phyloP scores from a whole-genome alignment of 2,888 invertebrate species.

The Dasypolia templi region DNA sequence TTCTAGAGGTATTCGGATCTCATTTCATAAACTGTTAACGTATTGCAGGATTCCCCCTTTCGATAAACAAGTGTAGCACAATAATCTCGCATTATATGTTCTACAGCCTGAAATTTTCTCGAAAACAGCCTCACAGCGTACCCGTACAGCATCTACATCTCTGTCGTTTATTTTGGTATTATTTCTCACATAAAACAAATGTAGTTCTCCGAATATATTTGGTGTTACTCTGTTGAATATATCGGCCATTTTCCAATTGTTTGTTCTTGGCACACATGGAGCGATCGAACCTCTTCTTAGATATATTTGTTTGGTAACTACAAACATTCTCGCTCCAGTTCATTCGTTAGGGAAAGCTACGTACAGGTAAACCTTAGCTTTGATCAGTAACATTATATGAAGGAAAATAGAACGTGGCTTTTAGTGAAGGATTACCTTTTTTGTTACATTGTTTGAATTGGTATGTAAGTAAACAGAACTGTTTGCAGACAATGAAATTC shows the following conservation, averaged over 20 bases:
- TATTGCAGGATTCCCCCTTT: constrained; percentile 25
- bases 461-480: constrained; percentile 3
- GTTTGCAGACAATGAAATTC: neutral
- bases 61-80: constrained; percentile 41
- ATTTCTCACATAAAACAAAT: constrained; percentile 36
- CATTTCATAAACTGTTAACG: constrained; percentile 44
- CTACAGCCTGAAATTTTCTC: constrained; percentile 17
- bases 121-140: constrained; percentile 14
- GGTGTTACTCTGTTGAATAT: constrained; percentile 22
- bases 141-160: constrained; percentile 14
- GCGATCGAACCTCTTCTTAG: constrained; percentile 29
- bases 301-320: constrained; percentile 55
- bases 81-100: constrained; percentile 45
- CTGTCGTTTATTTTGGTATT: constrained; percentile 26
- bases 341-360: constrained; percentile 38
- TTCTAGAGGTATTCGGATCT: constrained; percentile 14
- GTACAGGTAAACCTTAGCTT: constrained; percentile 35
- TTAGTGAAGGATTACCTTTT: constrained; percentile 16
- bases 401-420: constrained; percentile 24
- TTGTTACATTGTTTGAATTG: constrained; percentile 29
- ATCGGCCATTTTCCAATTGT: constrained; percentile 54
- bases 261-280: constrained; percentile 48
- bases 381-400: constrained; percentile 39
- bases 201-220: constrained; percentile 36
- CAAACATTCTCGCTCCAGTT: constrained; percentile 55